A percentile compares a stretch with the other conserved stretches of the same genome.
These are phyloP conservation scores for Misgurnus mizolepis DNA, from an alignment of 2,113 vertebrate species.

Conservation along the genomic window DNA sequence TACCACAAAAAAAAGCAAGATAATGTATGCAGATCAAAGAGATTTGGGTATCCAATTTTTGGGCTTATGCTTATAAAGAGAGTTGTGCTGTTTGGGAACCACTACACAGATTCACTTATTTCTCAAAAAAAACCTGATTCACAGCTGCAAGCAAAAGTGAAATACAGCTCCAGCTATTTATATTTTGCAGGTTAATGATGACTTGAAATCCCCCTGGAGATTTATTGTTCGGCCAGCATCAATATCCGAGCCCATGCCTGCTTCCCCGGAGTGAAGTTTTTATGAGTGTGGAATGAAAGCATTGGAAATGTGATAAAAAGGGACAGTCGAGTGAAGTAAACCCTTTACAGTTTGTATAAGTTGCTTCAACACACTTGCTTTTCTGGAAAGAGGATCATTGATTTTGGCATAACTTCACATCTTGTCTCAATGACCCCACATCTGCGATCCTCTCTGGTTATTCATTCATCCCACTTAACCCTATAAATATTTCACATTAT, in stretches of 20 bases:
- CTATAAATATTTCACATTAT: conserved; percentile 8
- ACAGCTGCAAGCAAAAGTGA: conserved; percentile 18
- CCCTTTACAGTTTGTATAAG: conserved; percentile 15
- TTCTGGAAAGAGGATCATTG: conserved; percentile 13
- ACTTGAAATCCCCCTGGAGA: conserved; percentile 18
- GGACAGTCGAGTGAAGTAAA: conserved; percentile 37
- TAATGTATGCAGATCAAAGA: too few relatives aligned
- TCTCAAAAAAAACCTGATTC: not conserved
- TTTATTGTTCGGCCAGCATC: conserved; percentile 39
- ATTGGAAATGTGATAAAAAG: conserved; percentile 40
- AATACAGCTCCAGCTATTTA: conserved; percentile 15
- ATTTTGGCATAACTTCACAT: conserved; percentile 31
- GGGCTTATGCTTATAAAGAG: not conserved
- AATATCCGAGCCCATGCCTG: conserved; percentile 8
- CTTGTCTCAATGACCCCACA: not conserved
- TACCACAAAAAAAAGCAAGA: too few relatives aligned
- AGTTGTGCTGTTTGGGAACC: not conserved
- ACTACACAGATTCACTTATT: not conserved
- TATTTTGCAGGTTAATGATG: conserved; percentile 23
- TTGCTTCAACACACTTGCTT: conserved; percentile 3
- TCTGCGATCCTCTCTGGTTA: not conserved
- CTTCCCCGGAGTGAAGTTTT: conserved; percentile 25
- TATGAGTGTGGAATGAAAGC: conserved; percentile 24
- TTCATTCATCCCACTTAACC: not conserved
- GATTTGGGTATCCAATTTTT: too few relatives aligned